phyloP scores from a whole-genome alignment of 2,888 invertebrate genomes.

The Thecophora atra region DNA sequence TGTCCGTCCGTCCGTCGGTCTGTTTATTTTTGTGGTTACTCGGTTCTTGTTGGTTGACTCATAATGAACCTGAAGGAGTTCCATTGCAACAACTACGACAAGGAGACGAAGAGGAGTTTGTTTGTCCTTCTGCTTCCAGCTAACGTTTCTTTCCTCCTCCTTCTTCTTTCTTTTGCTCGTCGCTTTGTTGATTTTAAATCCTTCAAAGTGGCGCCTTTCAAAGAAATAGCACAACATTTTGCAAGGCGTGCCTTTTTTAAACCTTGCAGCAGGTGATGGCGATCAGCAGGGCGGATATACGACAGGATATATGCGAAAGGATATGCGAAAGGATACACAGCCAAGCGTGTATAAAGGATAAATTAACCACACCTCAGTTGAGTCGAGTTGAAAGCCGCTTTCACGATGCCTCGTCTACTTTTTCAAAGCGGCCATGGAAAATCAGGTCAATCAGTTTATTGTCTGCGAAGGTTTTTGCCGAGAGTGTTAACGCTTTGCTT shows the following conservation, averaged over 20 bases:
- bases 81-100: not conserved
- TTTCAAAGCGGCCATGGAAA: not conserved
- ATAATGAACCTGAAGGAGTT: no score
- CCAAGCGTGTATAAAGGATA: not conserved
- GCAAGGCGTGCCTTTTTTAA: not conserved
- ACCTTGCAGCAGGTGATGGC: not conserved
- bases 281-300: not conserved
- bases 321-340: not conserved
- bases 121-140: constrained; percentile 8
- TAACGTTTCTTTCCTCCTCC: not conserved
- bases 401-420: not conserved
- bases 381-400: not conserved
- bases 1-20: not conserved
- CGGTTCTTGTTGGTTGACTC: no score
- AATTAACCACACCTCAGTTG: constrained; percentile 14
- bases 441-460: not conserved
- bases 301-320: not conserved
- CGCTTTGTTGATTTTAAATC: not conserved
- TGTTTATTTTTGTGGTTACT: not conserved
- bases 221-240: not conserved
- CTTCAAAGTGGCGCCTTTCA: not conserved
- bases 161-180: not conserved
- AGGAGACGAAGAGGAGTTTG: constrained; percentile 9
- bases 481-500: not conserved
- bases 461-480: not conserved